Percentiles rank a stretch among this genome's conserved stretches.
Conservation (phyloP, 2,113 vertebrate genomes). For the Xyrauchen texanus region DNA sequence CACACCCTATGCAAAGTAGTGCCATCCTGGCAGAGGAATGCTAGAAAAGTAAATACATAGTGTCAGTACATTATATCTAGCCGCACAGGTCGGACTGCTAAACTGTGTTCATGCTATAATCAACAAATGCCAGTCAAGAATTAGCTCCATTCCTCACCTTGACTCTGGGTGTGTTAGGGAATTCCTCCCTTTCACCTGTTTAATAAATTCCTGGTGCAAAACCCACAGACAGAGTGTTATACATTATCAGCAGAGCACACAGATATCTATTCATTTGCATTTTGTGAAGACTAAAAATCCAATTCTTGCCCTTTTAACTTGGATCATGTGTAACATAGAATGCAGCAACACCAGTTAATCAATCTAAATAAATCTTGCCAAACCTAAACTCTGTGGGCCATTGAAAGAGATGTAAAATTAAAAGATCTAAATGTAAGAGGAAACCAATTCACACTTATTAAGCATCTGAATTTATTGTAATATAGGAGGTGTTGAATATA, state of each 20-base stretch:
- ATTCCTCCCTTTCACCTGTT: slow-evolving; percentile 27
- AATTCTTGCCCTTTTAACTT: slow-evolving; percentile 7
- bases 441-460: not conserved
- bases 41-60: not conserved
- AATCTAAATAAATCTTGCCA: not conserved
- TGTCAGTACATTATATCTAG: not conserved
- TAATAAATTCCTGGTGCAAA: not conserved
- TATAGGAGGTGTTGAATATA: not conserved
- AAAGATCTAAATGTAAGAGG: not conserved
- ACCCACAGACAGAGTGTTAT: not conserved
- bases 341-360: not conserved
- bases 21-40: slow-evolving; percentile 65
- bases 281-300: not conserved
- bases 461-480: not conserved
- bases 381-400: not conserved
- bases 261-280: not conserved
- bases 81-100: slow-evolving; percentile 6
- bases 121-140: not conserved
- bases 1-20: slow-evolving; percentile 12
- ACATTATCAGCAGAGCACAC: slow-evolving; percentile 2
- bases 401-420: not conserved
- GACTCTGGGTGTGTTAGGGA: not conserved
- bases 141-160: not conserved
- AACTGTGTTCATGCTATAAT: slow-evolving; percentile 29
- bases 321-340: not conserved